These are phyloP conservation scores for Nerophis ophidion DNA, from an alignment of 2,113 vertebrate genomes.

Conservation along the genomic window DNA sequence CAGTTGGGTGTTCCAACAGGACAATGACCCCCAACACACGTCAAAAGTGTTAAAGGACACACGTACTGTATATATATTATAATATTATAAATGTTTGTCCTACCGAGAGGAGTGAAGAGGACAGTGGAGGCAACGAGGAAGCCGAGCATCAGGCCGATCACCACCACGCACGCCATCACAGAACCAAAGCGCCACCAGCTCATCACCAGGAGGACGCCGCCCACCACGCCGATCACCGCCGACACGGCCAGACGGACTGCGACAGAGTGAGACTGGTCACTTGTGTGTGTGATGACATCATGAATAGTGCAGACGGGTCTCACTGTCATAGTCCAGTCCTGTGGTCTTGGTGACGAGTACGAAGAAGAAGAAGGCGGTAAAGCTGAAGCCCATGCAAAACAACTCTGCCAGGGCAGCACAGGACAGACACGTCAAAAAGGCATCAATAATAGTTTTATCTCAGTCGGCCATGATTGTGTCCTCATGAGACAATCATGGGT, in stretches of 20 bases:
- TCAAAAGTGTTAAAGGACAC: too few species aligned
- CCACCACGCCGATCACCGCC: constrained; percentile 70
- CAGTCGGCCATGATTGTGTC: not conserved
- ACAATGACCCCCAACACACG: too few species aligned
- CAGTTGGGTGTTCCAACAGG: too few species aligned
- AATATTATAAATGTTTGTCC: not conserved
- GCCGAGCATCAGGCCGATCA: constrained; percentile 82
- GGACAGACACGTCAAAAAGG: not conserved
- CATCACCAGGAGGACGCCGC: constrained; percentile 79
- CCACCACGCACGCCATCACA: constrained; percentile 73
- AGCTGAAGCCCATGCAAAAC: constrained; percentile 87
- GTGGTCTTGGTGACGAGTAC: constrained; percentile 77
- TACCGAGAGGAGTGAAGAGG: constrained; percentile 89
- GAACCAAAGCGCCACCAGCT: constrained; percentile 90
- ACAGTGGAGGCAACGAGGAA: constrained; percentile 73
- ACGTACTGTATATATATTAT: too few species aligned
- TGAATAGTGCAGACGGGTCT: constrained; percentile 14
- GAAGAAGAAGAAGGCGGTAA: constrained; percentile 81
- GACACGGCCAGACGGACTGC: constrained; percentile 80
- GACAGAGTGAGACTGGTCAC: not conserved
- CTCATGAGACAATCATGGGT: constrained; percentile 23
- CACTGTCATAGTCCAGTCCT: constrained; percentile 77
- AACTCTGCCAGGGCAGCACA: constrained; percentile 68
- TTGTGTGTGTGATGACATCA: too few species aligned
- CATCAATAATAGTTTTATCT: not conserved